A percentile compares a stretch with the other conserved stretches of the same genome.
Conservation (phyloP, 2,888 invertebrate species). For the Apodemia zela region DNA sequence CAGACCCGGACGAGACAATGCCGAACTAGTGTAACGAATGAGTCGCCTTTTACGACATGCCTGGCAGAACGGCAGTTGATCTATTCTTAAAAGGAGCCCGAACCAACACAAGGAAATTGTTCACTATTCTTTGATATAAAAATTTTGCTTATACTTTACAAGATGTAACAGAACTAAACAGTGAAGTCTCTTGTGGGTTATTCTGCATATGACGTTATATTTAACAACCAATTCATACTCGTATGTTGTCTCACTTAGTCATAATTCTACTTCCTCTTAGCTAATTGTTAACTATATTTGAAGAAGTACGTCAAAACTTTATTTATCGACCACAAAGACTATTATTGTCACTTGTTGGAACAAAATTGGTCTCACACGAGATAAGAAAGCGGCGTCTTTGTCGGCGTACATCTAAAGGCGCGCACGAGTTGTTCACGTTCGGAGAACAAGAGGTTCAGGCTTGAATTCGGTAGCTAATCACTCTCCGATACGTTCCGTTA, state of each 20-base stretch:
- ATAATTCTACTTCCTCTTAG: constrained; percentile 28
- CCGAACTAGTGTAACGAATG: too few species aligned
- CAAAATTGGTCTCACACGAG: constrained; percentile 67
- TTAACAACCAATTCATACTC: too few species aligned
- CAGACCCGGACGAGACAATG: too few species aligned
- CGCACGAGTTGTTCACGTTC: constrained; percentile 61
- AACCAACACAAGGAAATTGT: too few species aligned
- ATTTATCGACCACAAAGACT: constrained; percentile 69
- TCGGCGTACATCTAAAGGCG: constrained; percentile 61
- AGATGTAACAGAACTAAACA: too few species aligned
- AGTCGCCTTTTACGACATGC: too few species aligned
- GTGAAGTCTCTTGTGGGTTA: too few species aligned
- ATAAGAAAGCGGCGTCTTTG: constrained; percentile 72
- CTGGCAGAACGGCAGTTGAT: too few species aligned
- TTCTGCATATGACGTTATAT: too few species aligned
- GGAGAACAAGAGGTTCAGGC: constrained; percentile 63
- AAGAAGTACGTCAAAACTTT: constrained; percentile 45
- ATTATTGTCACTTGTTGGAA: constrained; percentile 71
- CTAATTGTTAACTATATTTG: constrained; percentile 30
- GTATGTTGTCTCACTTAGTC: not conserved
- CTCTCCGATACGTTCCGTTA: constrained; percentile 51
- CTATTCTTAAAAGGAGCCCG: too few species aligned
- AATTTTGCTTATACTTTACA: too few species aligned
- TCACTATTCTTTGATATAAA: too few species aligned
- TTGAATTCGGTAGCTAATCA: constrained; percentile 59